Evolutionary conservation across 2,113 vertebrate genomes (phyloP), one percentile per base, ranked within the genome.

Genomic region (Catharus fuscescens): DNA sequence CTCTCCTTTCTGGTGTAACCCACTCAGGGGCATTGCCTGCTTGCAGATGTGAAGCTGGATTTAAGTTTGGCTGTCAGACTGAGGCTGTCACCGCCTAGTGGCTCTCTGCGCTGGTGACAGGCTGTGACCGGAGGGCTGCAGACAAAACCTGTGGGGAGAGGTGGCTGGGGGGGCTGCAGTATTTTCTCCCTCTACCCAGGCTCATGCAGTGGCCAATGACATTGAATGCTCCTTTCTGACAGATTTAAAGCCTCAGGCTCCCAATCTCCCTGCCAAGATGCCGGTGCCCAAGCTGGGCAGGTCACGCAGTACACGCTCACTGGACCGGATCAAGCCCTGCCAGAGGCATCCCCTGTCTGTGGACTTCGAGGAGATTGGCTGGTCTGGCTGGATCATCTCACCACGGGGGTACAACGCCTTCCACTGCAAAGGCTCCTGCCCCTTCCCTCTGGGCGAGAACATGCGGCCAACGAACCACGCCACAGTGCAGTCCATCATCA

Each of bases 381-480:
- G 98, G 98, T 98, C 98, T 0, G 98, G 98, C 25, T 99, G 98
- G 99, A 98, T 99, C 96, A 98, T 99, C 95, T 99, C 98, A 0
- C 98, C 98, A 0, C 96, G 97, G 6, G 98, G 98, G 4, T 99
- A 98, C 97, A 99, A 98, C 1, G 98, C 98, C 24, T 98, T 98
- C 95, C 97, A 98, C 96, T 99, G 98, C 97, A 98, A 94, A 38
- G 98, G 98, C 28, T 97, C 98, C 47, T 99, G 99, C 73, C 97
- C 98, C 4, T 99, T 98, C 94, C 98, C 98, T 0, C 93, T 99
- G 65, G 98, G 98, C 3, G 90, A 98, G 45, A 97, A 96, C 86
- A 97, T 98, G 85, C 93, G 97, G 28, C 98, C 98, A 0, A 98
- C 99, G 0, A 99, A 99, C 97, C 99, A 99, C 1, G 98, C 98